A percentile compares a stretch with the other conserved stretches of the same genome.
These are phyloP conservation scores for Phylloscopus trochiloides DNA, from an alignment of 2,113 vertebrate genomes.

Conservation along the genomic window DNA sequence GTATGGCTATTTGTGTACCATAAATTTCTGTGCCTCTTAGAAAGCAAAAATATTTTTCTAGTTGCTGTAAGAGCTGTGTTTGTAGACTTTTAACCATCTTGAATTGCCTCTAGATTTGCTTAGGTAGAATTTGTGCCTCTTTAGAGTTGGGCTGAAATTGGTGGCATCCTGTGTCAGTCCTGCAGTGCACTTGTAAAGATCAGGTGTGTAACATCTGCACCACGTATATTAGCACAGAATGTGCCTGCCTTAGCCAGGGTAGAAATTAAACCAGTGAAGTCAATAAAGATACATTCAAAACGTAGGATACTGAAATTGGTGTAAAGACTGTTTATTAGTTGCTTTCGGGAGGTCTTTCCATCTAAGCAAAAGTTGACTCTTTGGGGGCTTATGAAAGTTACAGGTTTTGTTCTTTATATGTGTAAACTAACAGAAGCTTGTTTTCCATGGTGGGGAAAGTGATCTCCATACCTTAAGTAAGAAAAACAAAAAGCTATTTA, in stretches of 20 bases:
- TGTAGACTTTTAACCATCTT: not conserved
- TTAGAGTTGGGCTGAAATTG: not conserved
- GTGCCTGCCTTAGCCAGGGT: not conserved
- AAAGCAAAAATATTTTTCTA: not conserved
- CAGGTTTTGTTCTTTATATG: not conserved
- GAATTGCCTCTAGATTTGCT: not conserved
- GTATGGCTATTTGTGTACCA: not conserved
- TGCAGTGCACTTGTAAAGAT: not conserved
- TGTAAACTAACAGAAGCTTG: not conserved
- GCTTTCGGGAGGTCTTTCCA: not conserved
- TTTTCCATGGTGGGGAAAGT: not conserved
- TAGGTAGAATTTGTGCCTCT: not conserved
- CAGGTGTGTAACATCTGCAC: not conserved
- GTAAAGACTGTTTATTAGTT: not conserved
- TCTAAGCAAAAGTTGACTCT: not conserved
- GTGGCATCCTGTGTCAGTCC: not conserved
- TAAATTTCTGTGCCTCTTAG: not conserved
- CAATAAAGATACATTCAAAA: not conserved
- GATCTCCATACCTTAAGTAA: not conserved
- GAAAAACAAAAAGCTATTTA: not conserved
- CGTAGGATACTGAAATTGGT: not conserved
- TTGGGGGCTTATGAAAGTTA: not conserved
- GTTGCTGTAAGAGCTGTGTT: not conserved
- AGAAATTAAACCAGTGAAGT: not conserved
- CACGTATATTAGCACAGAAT: not conserved